Base-by-base conservation (phyloP, 2,797 vertebrate species). In the Leptodactylus fallax region DNA sequence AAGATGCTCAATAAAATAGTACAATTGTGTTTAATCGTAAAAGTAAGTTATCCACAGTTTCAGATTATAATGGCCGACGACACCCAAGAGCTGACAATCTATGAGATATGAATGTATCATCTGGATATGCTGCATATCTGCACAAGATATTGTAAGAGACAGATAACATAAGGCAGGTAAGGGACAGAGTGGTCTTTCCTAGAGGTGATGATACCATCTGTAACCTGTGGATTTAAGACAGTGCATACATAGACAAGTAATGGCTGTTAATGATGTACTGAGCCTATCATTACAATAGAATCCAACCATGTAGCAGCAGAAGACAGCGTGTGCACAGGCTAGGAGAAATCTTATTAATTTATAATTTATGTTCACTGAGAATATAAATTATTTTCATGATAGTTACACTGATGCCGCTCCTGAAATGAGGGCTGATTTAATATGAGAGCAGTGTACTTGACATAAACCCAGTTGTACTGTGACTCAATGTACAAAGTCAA, bases 331-430 rank as follows among this genome's bases (percentile, higher is more conserved):
- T 67, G 79, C 17, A 65, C 77, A 63, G 77, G 6, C 19, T 76
- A 58, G 63, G 25, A 81, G 47, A 65, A 88, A 76, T 81, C 79
- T 21, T 76, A 79, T 81, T 81, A 77, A 81, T 88, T 81, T 81
- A 88, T 85, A 47, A 88, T 88, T 81, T 76, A 85, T 85, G 71
- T 85, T 67, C 17, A 49, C 76, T 76, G 67, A 55, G 78, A 85
- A 77, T 76, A 81, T 81, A 81, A 88, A 88, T 88, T n/a, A 88
- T 85, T 77, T 88, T 71, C 81, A 79, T 79, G 74, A 78, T 85
- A 51, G 55, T 85, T 74, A 51, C 17, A 77, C 23, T 47, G 67
- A 67, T 7, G 7, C 47, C 13, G 55, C 61, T 36, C 58, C 71
- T 23, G 78, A 25, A 80, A 80, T 65, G 87, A 85, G 67, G 23